Percentiles rank a stretch among this genome's conserved stretches.
Conservation (phyloP, 2,113 vertebrate genomes). For the Cavia porcellus region DNA sequence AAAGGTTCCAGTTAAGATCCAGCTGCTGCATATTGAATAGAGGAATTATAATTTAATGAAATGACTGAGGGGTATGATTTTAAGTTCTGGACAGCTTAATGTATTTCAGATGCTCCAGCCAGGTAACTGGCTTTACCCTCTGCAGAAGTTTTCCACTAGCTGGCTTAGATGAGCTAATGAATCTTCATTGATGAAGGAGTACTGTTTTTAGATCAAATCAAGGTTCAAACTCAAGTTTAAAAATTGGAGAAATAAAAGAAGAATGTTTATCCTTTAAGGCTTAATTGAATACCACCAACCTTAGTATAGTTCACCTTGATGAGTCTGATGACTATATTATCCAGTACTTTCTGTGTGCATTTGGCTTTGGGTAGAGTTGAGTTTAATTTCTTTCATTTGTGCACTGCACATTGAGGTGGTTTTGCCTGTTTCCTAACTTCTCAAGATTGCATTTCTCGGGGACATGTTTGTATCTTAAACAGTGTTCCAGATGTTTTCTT, state of each 20-base stretch:
- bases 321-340: not conserved
- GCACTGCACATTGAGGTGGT: not conserved
- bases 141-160: not conserved
- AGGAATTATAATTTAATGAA: not conserved
- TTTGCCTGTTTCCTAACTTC: conserved; percentile 2
- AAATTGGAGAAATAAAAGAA: not conserved
- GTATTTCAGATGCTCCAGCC: not conserved
- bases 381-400: not conserved
- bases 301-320: not conserved
- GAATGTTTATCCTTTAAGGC: not conserved
- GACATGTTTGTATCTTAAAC: not conserved
- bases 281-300: not conserved
- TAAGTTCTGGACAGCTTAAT: not conserved
- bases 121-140: not conserved
- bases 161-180: not conserved
- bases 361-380: not conserved
- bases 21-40: not conserved
- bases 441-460: not conserved
- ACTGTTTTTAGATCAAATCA: not conserved
- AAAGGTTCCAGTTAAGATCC: not conserved
- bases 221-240: not conserved
- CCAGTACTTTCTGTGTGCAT: not conserved
- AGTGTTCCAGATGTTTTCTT: not conserved
- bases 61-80: not conserved
- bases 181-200: not conserved